A percentile compares a stretch with the other conserved stretches of the same genome.
phyloP scores from a whole-genome alignment of 2,888 invertebrate genomes.

The Acronicta aceris region DNA sequence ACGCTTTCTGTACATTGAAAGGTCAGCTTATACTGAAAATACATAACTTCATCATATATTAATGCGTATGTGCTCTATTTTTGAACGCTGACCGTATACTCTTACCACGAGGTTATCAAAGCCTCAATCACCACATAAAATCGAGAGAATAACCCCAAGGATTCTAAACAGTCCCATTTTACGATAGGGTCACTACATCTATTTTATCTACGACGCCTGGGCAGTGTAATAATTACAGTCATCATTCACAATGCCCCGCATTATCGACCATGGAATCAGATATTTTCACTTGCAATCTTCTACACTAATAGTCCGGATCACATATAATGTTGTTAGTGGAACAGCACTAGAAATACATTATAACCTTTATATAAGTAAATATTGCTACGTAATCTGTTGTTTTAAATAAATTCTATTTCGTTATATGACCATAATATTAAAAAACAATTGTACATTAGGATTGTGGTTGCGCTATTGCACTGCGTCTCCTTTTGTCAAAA shows the following conservation, averaged over 20 bases:
- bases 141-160: background rate
- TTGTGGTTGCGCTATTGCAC: conserved; percentile 23
- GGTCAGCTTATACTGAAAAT: too few species aligned
- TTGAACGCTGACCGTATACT: too few species aligned
- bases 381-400: conserved; percentile 50
- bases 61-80: too few species aligned
- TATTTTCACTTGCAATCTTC: conserved; percentile 28
- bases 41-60: too few species aligned
- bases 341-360: conserved; percentile 57
- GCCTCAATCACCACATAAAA: too few species aligned
- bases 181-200: conserved; percentile 21
- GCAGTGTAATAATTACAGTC: conserved; percentile 3
- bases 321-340: conserved; percentile 54
- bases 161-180: background rate
- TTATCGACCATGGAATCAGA: conserved; percentile 19
- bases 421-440: conserved; percentile 37
- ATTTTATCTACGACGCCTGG: conserved; percentile 23
- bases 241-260: conserved; percentile 22
- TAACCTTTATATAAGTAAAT: conserved; percentile 53
- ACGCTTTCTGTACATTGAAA: too few species aligned
- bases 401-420: conserved; percentile 52
- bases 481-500: conserved; percentile 22
- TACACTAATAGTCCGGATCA: conserved; percentile 35
- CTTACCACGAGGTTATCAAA: too few species aligned
- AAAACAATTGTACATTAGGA: conserved; percentile 52